A percentile compares a stretch with the other conserved stretches of the same genome.
These are phyloP conservation scores for Jordanella pulchra DNA, from an alignment of 2,797 vertebrate genomes.

Conservation along the genomic window DNA sequence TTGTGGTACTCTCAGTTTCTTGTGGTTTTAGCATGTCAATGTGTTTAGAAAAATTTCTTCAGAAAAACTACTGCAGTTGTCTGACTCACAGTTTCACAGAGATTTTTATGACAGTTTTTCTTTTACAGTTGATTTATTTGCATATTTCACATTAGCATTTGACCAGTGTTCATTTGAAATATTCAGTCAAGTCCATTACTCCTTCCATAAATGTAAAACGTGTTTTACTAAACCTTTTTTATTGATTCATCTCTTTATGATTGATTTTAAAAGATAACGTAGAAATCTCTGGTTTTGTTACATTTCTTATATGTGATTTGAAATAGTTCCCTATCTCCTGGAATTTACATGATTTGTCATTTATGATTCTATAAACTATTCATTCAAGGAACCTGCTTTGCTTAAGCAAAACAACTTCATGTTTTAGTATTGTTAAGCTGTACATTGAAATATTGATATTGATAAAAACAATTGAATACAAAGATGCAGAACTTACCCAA, in stretches of 20 bases:
- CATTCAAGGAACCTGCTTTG: not conserved
- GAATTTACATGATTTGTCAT: not conserved
- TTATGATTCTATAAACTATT: not conserved
- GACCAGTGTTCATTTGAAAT: no score
- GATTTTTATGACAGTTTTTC: no score
- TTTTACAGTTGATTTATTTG: not conserved
- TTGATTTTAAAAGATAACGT: no score
- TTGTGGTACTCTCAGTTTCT: no score
- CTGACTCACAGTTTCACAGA: not conserved
- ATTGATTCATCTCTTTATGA: no score
- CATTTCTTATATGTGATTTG: no score
- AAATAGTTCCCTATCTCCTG: not conserved
- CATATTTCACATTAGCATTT: not conserved
- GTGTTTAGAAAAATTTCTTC: not conserved
- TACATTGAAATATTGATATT: not conserved
- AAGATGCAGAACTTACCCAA: constrained; percentile 2
- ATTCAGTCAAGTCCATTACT: no score
- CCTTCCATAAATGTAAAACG: no score
- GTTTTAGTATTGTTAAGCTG: not conserved
- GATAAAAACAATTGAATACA: not conserved
- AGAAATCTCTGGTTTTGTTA: no score
- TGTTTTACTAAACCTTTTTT: no score
- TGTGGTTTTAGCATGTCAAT: not conserved
- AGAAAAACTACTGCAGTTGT: not conserved
- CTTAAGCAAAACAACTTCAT: not conserved